Percentiles rank a stretch among this genome's conserved stretches.
These are phyloP conservation scores for Aphaenogaster rudis DNA, from an alignment of 1,140 invertebrate species.

Conservation along the genomic window DNA sequence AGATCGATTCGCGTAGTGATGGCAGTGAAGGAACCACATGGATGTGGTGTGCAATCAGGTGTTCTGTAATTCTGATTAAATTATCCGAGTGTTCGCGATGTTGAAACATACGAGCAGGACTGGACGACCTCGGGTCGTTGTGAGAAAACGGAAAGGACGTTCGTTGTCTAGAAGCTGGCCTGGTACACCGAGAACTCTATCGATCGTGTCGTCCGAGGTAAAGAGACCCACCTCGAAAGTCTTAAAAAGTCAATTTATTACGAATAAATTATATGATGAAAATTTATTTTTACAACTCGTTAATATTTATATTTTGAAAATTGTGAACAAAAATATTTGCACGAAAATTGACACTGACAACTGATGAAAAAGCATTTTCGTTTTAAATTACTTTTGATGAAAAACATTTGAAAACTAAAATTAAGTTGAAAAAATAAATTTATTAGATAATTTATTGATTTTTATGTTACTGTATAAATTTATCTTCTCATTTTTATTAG, in stretches of 20 bases:
- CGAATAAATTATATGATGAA: not conserved
- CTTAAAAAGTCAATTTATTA: not conserved
- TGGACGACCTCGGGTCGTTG: slow-evolving; percentile 76
- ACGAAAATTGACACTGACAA: not conserved
- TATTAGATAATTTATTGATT: not conserved
- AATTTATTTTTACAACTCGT: not conserved
- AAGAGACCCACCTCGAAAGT: slow-evolving; percentile 12
- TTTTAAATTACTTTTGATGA: not conserved
- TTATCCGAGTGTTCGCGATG: slow-evolving; percentile 72
- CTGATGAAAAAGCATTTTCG: not conserved
- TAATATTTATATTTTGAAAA: not conserved
- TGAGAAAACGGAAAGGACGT: slow-evolving; percentile 82
- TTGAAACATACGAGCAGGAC: slow-evolving; percentile 81
- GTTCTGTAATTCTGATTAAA: slow-evolving; percentile 13
- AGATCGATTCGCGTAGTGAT: not conserved
- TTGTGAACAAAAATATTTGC: not conserved
- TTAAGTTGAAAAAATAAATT: not conserved
- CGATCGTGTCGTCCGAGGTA: slow-evolving; percentile 84
- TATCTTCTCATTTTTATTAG: not conserved
- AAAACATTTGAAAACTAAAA: not conserved
- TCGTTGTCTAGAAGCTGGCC: slow-evolving; percentile 85
- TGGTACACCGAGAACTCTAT: slow-evolving; percentile 82
- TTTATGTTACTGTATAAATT: not conserved
- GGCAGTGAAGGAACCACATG: not conserved
- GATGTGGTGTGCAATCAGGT: not conserved